A percentile compares a stretch with the other conserved stretches of the same genome.
phyloP scores from a whole-genome alignment of 2,113 vertebrate genomes.

The Pangasianodon hypophthalmus region DNA sequence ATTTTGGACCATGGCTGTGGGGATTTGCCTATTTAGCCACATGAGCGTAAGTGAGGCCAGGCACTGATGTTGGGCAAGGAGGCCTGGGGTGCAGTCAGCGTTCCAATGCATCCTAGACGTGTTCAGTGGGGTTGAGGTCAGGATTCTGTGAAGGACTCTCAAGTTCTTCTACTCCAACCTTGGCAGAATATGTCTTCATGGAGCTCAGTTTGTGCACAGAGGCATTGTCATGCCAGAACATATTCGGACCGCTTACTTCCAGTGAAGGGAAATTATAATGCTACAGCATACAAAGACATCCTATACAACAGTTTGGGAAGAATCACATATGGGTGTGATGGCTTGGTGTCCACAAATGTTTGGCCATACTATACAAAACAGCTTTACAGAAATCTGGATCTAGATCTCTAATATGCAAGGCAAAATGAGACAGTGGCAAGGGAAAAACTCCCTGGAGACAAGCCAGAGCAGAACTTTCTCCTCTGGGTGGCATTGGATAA shows the following conservation, averaged over 20 bases:
- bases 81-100: too few relatives aligned
- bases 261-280: neutral
- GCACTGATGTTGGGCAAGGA: neutral
- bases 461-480: neutral
- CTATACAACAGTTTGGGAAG: neutral
- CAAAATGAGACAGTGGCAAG: neutral
- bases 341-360: neutral
- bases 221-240: neutral
- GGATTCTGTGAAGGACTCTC: neutral
- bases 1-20: too few relatives aligned
- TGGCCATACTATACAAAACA: neutral
- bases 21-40: neutral
- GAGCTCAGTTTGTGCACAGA: neutral
- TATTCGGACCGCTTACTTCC: neutral
- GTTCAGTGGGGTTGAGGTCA: neutral
- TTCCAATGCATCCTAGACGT: neutral
- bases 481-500: neutral
- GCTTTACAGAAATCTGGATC: neutral
- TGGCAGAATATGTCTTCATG: neutral
- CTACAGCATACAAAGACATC: neutral
- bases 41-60: neutral
- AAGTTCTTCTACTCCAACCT: neutral
- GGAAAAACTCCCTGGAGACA: neutral
- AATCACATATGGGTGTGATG: neutral
- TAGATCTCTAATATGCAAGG: neutral